These are phyloP conservation scores for Triplophysa rosa DNA, from an alignment of 2,113 vertebrate genomes.

Conservation along the genomic window DNA sequence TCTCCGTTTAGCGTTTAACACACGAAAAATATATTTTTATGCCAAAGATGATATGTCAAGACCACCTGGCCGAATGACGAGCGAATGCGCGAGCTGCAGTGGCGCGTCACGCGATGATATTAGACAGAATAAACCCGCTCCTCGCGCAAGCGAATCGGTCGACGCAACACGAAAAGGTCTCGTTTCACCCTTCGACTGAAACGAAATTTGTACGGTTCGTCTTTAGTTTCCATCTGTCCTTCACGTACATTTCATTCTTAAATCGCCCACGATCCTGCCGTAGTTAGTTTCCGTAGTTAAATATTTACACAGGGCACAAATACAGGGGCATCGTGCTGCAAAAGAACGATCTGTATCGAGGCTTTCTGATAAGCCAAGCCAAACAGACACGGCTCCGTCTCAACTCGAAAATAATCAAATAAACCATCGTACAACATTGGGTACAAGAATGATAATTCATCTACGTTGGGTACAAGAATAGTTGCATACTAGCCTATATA, in stretches of 20 bases:
- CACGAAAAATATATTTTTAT: neutral
- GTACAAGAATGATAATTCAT: too few relatives aligned
- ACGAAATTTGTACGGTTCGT: neutral
- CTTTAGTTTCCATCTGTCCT: neutral
- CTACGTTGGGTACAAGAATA: neutral
- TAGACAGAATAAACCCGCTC: slow-evolving; percentile 36
- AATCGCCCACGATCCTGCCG: slow-evolving; percentile 37
- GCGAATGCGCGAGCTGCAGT: slow-evolving; percentile 55
- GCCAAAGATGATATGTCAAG: slow-evolving; percentile 31
- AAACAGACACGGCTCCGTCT: neutral
- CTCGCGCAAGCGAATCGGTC: slow-evolving; percentile 18
- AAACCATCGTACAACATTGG: neutral
- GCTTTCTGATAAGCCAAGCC: slow-evolving; percentile 15
- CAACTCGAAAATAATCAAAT: neutral
- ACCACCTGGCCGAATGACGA: slow-evolving; percentile 63
- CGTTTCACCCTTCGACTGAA: neutral
- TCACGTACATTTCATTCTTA: slow-evolving; percentile 1
- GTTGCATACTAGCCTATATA: neutral
- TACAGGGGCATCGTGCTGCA: slow-evolving; percentile 61
- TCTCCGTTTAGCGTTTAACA: neutral
- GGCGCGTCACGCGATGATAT: slow-evolving; percentile 52
- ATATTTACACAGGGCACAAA: slow-evolving; percentile 67
- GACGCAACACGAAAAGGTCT: neutral
- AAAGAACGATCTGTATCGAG: slow-evolving; percentile 46
- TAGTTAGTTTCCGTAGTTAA: slow-evolving; percentile 61